Conservation (phyloP, 2,113 vertebrate species). For the Mastomys natalensis region DNA sequence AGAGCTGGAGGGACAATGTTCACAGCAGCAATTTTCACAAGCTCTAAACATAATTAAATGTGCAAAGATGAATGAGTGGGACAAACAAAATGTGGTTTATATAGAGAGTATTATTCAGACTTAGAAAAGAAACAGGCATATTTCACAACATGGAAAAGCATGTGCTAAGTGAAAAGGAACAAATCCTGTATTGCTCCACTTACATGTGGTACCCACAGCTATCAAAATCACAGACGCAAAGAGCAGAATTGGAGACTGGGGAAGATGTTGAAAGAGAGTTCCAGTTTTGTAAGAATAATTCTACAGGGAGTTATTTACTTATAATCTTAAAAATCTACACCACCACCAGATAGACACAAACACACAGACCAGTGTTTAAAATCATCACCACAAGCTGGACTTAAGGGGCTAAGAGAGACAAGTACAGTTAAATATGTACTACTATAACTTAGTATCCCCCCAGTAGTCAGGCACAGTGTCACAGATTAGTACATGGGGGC, state of each 20-base stretch:
- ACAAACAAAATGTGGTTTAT: neutral
- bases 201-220: neutral
- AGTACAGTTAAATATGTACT: neutral
- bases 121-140: slow-evolving; percentile 28
- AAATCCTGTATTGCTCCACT: neutral
- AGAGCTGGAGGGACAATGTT: neutral
- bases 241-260: neutral
- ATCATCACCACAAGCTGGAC: slow-evolving; percentile 8
- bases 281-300: slow-evolving; percentile 19
- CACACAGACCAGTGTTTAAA: neutral
- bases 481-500: neutral
- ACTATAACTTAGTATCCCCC: neutral
- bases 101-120: neutral
- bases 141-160: neutral
- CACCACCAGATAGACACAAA: too few relatives aligned
- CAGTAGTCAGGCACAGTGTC: neutral
- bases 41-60: slow-evolving; percentile 1
- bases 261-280: neutral
- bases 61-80: neutral
- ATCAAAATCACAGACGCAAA: neutral
- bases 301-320: neutral
- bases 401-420: neutral
- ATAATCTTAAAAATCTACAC: neutral
- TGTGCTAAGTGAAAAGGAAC: neutral
- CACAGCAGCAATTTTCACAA: slow-evolving; percentile 27